phyloP scores from a whole-genome alignment of 2,113 vertebrate genomes.

The Stegostoma tigrinum region DNA sequence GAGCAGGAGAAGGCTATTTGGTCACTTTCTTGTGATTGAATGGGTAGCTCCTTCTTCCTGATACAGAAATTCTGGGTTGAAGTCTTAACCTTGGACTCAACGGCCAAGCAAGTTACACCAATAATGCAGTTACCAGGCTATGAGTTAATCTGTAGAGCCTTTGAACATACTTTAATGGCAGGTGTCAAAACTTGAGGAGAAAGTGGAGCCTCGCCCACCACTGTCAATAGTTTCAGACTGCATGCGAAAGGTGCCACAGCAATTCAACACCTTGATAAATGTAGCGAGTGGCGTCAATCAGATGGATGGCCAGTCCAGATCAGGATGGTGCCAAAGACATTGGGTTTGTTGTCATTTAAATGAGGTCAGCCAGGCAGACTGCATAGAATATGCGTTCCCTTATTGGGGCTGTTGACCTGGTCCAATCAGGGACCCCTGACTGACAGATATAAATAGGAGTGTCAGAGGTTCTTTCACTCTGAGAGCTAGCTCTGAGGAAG shows the following conservation, averaged over 20 bases:
- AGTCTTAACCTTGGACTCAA: background rate
- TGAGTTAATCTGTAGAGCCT: background rate
- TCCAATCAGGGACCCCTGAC: too few relatives aligned
- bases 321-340: background rate
- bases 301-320: background rate
- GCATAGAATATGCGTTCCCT: too few relatives aligned
- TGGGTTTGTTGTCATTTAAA: too few relatives aligned
- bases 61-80: background rate
- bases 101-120: background rate
- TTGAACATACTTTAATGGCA: background rate
- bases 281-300: too few relatives aligned
- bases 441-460: too few relatives aligned
- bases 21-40: background rate
- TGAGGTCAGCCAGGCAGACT: too few relatives aligned
- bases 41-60: background rate
- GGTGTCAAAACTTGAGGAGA: background rate
- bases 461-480: too few relatives aligned
- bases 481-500: too few relatives aligned
- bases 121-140: background rate
- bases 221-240: background rate
- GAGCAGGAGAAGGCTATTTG: too few relatives aligned
- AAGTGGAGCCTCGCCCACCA: background rate
- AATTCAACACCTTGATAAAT: background rate
- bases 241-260: background rate
- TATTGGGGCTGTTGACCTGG: too few relatives aligned